These are phyloP conservation scores for Melolontha melolontha DNA, from an alignment of 2,888 invertebrate genomes.

Conservation along the genomic window DNA sequence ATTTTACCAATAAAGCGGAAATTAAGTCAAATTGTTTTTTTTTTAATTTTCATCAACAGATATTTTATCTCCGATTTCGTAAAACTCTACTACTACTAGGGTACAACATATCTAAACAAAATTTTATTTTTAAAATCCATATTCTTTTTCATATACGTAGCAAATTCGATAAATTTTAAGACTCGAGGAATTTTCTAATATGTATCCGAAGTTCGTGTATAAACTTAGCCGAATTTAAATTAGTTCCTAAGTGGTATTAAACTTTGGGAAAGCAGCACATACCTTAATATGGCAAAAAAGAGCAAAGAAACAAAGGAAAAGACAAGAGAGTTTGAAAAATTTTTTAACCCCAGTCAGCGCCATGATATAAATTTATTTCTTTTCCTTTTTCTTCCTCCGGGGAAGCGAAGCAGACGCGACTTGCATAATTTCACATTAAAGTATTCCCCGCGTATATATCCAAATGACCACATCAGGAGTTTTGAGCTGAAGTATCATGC, in stretches of 20 bases:
- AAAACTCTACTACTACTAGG: no score
- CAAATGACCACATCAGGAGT: conserved; percentile 12
- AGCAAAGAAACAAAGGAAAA: background rate
- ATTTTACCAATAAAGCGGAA: no score
- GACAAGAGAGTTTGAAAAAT: background rate
- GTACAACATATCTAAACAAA: no score
- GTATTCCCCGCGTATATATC: conserved; percentile 9
- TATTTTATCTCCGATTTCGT: no score
- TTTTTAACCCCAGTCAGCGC: background rate
- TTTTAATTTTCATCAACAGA: no score
- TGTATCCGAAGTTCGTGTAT: conserved; percentile 12
- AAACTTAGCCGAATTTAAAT: conserved; percentile 28
- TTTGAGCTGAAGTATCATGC: conserved; percentile 6
- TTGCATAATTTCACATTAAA: conserved; percentile 13
- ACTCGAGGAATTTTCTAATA: conserved; percentile 25
- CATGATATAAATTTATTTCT: conserved; percentile 14
- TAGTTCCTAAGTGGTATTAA: conserved; percentile 24
- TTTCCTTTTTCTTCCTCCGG: background rate
- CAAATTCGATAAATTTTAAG: conserved; percentile 23
- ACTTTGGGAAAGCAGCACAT: conserved; percentile 2
- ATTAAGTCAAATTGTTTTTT: no score
- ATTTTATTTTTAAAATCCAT: conserved; percentile 10
- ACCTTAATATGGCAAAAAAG: conserved; percentile 9
- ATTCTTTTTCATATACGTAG: conserved; percentile 6
- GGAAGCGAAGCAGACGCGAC: conserved; percentile 1